Evolutionary conservation across 2,797 vertebrate genomes (phyloP), one percentile per base, ranked within the genome.

Genomic region (Pteronotus mesoamericanus): DNA sequence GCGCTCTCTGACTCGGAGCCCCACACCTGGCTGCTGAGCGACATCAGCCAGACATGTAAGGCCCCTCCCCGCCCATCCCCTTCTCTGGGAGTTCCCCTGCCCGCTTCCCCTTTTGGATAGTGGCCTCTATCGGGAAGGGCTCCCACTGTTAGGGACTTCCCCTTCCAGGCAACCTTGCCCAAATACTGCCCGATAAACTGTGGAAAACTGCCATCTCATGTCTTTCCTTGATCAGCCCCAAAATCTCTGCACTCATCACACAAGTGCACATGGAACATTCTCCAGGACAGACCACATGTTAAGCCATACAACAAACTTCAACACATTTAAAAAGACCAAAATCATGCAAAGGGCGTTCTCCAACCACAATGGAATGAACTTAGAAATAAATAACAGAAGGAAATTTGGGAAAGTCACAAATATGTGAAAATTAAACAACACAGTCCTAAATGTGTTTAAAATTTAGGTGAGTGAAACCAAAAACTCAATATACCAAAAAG

Each of bases 401-500:
- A 91, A 91, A 87, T 74, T 34, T 57, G 26, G 75, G 39, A 57
- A 71, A 83, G 69, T 51, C 26, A 82, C 26, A 75, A 87, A 69
- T 24, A 83, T 51, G 42, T 59, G 32, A 26, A 87, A 92, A 77
- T 82, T 69, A 77, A 92, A 68, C 57, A 83, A 64, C 37, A 42
- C n/a, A 51, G 86, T 75, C 48, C 59, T 51, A 95, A 95, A 74
- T 64, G 44, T 86, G 74, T 66, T 94, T 86, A 48, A 91, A 94
- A 86, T 86, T 72, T 55, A 86, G 29, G 14, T 91, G 66, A 87
- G 80, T 37, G 55, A 77, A 88, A 83, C 68, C 7, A 1, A 77
- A 83, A 69, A 34, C 42, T 83, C 42, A 42, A 34, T 48, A 59
- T 61, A 77, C 59, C 42, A 42, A 69, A 69, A 69, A n/a, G 6